Conservation (phyloP, 1,140 invertebrate genomes). For the Nomia melanderi region DNA sequence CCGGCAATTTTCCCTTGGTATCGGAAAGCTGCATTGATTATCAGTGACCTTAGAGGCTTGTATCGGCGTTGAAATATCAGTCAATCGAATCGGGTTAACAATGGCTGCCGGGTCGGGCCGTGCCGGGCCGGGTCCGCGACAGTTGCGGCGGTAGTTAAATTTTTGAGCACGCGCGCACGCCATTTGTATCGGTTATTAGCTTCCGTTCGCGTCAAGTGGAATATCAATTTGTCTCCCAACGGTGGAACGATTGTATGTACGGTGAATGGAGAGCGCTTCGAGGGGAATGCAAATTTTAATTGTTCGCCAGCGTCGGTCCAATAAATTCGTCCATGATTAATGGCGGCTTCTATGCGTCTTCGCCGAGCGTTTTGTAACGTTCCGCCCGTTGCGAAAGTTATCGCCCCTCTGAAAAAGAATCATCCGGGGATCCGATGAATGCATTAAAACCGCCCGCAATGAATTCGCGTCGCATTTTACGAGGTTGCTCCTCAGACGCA, state of each 20-base stretch:
- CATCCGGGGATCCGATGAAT: too few relatives aligned
- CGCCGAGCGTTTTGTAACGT: not conserved
- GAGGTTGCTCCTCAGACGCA: too few relatives aligned
- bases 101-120: not conserved
- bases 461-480: too few relatives aligned
- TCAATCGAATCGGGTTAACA: constrained; percentile 1
- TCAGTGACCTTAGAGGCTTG: not conserved
- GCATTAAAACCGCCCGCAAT: too few relatives aligned
- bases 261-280: not conserved
- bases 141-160: not conserved
- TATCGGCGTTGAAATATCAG: not conserved
- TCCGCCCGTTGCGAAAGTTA: not conserved
- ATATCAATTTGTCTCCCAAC: constrained; percentile 9
- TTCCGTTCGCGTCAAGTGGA: constrained; percentile 8
- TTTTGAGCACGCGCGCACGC: constrained; percentile 3
- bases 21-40: not conserved
- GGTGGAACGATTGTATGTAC: not conserved
- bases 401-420: too few relatives aligned
- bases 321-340: not conserved
- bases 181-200: constrained; percentile 14
- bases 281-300: constrained; percentile 12
- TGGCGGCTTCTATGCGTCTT: not conserved
- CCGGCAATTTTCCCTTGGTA: too few relatives aligned
- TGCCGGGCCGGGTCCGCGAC: not conserved
- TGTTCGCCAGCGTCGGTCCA: not conserved